Conservation (phyloP, 2,113 vertebrate genomes). For the Thalassarche chlororhynchos region DNA sequence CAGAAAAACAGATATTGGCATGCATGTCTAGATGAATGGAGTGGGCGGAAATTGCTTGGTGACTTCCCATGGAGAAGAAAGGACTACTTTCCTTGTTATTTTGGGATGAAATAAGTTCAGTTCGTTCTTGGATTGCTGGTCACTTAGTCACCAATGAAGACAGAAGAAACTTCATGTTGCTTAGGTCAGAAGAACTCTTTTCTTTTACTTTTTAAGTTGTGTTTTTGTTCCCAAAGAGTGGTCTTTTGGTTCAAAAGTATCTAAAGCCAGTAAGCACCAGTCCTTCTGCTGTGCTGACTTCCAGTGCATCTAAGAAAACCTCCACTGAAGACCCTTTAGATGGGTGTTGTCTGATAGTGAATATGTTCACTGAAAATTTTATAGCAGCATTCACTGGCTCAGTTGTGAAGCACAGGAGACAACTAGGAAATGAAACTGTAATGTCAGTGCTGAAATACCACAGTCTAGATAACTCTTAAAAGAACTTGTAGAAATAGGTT, state of each 20-base stretch:
- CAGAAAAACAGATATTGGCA: background rate
- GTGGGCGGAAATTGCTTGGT: background rate
- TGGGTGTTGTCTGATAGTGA: background rate
- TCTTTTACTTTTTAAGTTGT: background rate
- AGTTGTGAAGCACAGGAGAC: background rate
- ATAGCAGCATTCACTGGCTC: background rate
- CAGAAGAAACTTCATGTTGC: background rate
- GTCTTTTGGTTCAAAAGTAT: background rate
- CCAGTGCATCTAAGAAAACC: background rate
- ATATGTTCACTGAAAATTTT: background rate
- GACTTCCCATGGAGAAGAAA: background rate
- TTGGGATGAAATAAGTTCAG: background rate
- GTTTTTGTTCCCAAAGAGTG: background rate
- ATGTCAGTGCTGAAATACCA: background rate
- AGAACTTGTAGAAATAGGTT: background rate
- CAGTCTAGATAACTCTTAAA: background rate
- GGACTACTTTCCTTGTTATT: background rate
- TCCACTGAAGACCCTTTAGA: background rate
- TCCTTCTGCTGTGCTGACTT: background rate
- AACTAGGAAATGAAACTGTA: background rate
- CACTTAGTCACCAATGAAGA: background rate
- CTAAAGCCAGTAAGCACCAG: background rate
- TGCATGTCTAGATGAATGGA: background rate
- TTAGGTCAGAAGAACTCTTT: background rate
- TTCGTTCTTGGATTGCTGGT: background rate